These are phyloP conservation scores for Cryptocheilus praepositus DNA, from an alignment of 2,888 invertebrate species.

Conservation along the genomic window DNA sequence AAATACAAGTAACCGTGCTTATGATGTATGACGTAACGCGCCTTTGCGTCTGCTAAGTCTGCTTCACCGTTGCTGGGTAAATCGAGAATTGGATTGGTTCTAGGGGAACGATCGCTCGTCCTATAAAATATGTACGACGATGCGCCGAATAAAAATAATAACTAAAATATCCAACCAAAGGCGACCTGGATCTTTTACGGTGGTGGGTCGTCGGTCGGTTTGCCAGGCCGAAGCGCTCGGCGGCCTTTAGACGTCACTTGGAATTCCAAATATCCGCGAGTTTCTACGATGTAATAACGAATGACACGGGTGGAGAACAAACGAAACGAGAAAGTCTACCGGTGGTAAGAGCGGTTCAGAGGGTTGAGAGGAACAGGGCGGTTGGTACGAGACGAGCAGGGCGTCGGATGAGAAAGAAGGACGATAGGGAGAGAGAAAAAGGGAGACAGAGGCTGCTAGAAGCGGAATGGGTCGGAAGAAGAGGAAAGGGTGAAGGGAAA, in stretches of 20 bases:
- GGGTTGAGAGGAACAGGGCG: conserved; percentile 44
- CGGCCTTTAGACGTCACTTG: conserved; percentile 67
- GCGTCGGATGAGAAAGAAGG: conserved; percentile 9
- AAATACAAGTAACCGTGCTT: too few relatives aligned
- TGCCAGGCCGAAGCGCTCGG: conserved; percentile 49
- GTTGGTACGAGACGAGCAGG: conserved; percentile 27
- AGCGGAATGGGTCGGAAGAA: conserved; percentile 9
- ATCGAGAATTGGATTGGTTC: too few relatives aligned
- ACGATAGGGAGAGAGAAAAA: background rate
- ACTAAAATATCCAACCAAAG: background rate
- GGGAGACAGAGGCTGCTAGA: conserved; percentile 9
- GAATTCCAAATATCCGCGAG: conserved; percentile 72
- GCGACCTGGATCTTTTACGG: conserved; percentile 1
- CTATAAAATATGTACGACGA: background rate
- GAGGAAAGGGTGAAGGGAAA: conserved; percentile 27
- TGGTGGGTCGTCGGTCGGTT: conserved; percentile 10
- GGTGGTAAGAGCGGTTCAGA: conserved; percentile 47
- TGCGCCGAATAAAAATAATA: conserved; percentile 1
- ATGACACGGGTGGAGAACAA: conserved; percentile 67
- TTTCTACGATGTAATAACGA: conserved; percentile 73
- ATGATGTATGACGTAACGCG: too few relatives aligned
- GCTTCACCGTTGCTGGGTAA: too few relatives aligned
- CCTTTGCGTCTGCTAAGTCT: too few relatives aligned
- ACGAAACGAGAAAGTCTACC: conserved; percentile 65
- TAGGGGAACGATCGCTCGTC: too few relatives aligned